Evolutionary conservation across 2,113 vertebrate species (phyloP), one percentile per base, ranked within the genome.

Genomic region (Variabilichromis moorii): DNA sequence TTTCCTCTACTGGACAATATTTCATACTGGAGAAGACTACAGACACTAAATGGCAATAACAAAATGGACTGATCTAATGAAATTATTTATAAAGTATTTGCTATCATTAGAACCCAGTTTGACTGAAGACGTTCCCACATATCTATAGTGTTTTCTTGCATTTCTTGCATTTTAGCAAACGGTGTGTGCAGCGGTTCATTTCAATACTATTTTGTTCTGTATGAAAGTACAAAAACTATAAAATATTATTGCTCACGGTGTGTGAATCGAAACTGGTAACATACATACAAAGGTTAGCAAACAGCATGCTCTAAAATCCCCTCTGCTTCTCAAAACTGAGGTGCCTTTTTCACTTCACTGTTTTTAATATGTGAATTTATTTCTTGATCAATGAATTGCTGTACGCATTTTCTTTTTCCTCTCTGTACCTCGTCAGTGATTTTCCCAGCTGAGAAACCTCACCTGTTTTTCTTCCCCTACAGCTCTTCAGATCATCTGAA

Each of bases 1-100:
- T 85, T 85, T 86, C 85, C 92, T 93, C 92, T 95, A 88, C 95
- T 96, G 95, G 94, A 95, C 93, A 95, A 90, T 82, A 81, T 80
- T 92, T 94, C 85, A 85, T 59, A 14, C 50, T 47, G 19, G 51
- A 83, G 40, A 84, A 82, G 84, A 82, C 50, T 35, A 54, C 47
- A 87, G 82, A 83, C 89, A 83, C 83, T 80, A 83, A 31, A 91
- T 88, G 91, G 35, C 83, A 63, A 9, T 31, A 31, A 50, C 71
- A 40, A 14, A 57, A 59, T 17, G n/a, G 8, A 73, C 17, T 16
- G 7, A 47, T 80, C 16, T 81, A 57, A 81, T 55, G 0, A 61
- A 8, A 54, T 71, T 68, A 37, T 68, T 5, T 78, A 33, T 51
- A 13, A 33, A 51, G 45, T 78, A 78, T 78, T 31, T 28, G 10